These are phyloP conservation scores for Acanthosepion esculentum DNA, from an alignment of 2,888 invertebrate species.

Conservation along the genomic window DNA sequence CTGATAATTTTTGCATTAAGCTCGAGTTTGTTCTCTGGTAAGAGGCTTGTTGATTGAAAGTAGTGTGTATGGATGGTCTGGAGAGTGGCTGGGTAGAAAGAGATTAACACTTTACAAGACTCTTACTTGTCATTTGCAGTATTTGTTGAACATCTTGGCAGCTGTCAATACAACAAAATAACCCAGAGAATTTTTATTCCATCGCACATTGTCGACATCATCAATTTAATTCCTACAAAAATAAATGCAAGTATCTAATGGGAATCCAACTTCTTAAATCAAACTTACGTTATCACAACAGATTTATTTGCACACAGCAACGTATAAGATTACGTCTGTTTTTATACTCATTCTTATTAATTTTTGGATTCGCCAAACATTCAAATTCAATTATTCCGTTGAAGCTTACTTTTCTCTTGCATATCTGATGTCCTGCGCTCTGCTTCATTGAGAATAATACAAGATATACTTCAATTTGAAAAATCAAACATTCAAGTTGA, in stretches of 20 bases:
- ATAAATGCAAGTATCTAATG: conserved; percentile 12
- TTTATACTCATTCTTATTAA: not conserved
- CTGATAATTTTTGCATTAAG: not conserved
- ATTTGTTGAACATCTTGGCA: not conserved
- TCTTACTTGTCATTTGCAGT: not conserved
- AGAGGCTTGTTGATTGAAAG: not conserved
- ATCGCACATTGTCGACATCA: not conserved
- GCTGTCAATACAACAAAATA: conserved; percentile 8
- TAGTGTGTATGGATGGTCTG: not conserved
- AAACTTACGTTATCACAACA: not conserved
- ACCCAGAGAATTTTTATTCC: not conserved
- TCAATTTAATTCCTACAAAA: not conserved
- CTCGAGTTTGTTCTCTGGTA: not conserved
- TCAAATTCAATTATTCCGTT: not conserved
- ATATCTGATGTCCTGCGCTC: not conserved
- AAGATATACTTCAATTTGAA: not conserved
- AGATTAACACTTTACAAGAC: not conserved
- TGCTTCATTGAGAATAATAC: not conserved
- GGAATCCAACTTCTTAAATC: not conserved
- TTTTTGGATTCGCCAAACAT: not conserved
- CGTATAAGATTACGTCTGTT: not conserved
- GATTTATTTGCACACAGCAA: not conserved
- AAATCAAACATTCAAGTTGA: not conserved
- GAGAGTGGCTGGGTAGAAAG: not conserved
- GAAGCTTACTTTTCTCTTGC: not conserved